Evolutionary conservation across 1,140 invertebrate species (phyloP).

Genomic region (Lepidurus apus): DNA sequence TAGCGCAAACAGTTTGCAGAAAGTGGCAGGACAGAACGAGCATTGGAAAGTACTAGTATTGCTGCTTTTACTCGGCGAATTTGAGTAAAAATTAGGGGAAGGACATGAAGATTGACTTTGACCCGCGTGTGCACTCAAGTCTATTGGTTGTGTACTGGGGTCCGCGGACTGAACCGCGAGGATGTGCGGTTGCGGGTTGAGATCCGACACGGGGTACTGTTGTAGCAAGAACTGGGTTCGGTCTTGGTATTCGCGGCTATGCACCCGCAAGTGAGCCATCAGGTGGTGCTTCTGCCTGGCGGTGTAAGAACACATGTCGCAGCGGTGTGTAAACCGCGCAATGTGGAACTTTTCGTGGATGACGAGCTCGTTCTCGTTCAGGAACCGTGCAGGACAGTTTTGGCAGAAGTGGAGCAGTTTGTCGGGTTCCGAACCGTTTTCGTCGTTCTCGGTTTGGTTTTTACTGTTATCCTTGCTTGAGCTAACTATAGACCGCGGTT

Average conservation of each 20-base stretch:
- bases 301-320: slow-evolving; percentile 71
- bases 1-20: slow-evolving; percentile 61
- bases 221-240: slow-evolving; percentile 63
- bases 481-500: neutral
- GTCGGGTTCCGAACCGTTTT: slow-evolving; percentile 39
- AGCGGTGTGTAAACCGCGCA: slow-evolving; percentile 57
- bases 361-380: slow-evolving; percentile 58
- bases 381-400: slow-evolving; percentile 68
- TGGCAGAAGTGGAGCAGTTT: slow-evolving; percentile 50
- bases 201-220: slow-evolving; percentile 56
- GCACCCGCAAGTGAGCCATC: slow-evolving; percentile 66
- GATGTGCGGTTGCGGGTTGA: slow-evolving; percentile 55
- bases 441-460: slow-evolving; percentile 36
- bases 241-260: slow-evolving; percentile 71
- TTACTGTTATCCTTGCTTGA: slow-evolving; percentile 29
- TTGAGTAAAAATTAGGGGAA: neutral
- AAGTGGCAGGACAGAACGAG: slow-evolving; percentile 56
- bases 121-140: neutral
- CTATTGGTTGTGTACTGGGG: slow-evolving; percentile 40
- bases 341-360: slow-evolving; percentile 65
- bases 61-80: slow-evolving; percentile 7
- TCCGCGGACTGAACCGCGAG: slow-evolving; percentile 31
- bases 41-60: slow-evolving; percentile 13
- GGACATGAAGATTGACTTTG: neutral
- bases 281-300: slow-evolving; percentile 61